Percentiles rank a stretch among this genome's conserved stretches.
These are phyloP conservation scores for Oedothorax gibbosus DNA, from an alignment of 1,140 invertebrate species.

Conservation along the genomic window DNA sequence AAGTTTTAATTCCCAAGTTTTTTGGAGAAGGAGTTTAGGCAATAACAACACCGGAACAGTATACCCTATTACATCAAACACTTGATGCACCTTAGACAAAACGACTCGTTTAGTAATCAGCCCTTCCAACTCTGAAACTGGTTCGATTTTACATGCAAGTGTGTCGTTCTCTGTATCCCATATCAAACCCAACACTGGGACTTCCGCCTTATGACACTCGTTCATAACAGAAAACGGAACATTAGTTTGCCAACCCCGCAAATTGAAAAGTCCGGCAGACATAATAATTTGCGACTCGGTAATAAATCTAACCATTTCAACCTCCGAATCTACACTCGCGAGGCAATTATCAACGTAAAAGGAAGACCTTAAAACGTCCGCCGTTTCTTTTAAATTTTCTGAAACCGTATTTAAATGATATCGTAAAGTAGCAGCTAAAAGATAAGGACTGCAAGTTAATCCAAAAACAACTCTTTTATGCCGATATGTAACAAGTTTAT, in stretches of 20 bases:
- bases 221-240: not conserved
- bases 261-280: conserved; percentile 24
- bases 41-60: not conserved
- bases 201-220: not conserved
- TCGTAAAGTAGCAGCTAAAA: conserved; percentile 15
- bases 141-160: not conserved
- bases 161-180: not conserved
- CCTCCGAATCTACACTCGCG: not conserved
- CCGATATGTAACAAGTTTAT: conserved; percentile 4
- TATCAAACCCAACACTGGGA: not conserved
- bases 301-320: conserved; percentile 17
- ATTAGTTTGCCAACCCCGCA: conserved; percentile 20
- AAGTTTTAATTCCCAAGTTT: not conserved
- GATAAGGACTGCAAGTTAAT: conserved; percentile 20
- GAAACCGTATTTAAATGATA: conserved; percentile 17
- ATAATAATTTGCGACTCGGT: conserved; percentile 13
- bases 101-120: not conserved
- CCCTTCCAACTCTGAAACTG: not conserved
- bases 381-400: conserved; percentile 17
- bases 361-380: conserved; percentile 1
- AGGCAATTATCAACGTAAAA: conserved; percentile 54
- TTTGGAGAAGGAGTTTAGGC: not conserved
- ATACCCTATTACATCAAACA: not conserved
- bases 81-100: not conserved
- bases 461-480: conserved; percentile 47